Conservation (phyloP, 2,113 vertebrate species). For the Salvator merianae region DNA sequence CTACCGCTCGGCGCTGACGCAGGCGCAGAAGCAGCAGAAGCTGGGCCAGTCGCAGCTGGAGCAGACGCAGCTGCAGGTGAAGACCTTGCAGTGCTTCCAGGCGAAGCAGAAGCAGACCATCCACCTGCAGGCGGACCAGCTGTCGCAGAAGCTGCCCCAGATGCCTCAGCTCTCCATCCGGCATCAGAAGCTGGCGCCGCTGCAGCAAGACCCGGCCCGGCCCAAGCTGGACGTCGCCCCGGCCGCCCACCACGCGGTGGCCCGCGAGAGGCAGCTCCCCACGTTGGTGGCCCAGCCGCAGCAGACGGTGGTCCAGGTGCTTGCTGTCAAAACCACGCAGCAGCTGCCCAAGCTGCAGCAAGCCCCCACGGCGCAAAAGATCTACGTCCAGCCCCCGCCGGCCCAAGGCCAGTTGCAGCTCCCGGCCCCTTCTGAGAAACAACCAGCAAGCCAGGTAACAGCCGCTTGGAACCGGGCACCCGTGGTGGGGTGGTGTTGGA, state of each 20-base stretch:
- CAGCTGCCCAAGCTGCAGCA: constrained; percentile 96
- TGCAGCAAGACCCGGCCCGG: constrained; percentile 82
- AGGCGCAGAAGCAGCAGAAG: constrained; percentile 78
- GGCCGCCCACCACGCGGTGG: constrained; percentile 67
- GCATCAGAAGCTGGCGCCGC: constrained; percentile 79
- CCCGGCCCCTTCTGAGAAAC: constrained; percentile 87
- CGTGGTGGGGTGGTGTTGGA: constrained; percentile 35
- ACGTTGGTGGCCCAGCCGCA: constrained; percentile 81
- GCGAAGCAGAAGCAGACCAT: constrained; percentile 84
- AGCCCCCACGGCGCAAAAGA: constrained; percentile 92
- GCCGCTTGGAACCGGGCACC: constrained; percentile 76
- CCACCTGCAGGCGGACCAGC: constrained; percentile 80
- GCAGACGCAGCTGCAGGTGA: constrained; percentile 81
- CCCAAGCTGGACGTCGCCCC: constrained; percentile 75
- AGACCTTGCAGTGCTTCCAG: constrained; percentile 84
- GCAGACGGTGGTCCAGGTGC: constrained; percentile 84
- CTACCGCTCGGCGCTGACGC: constrained; percentile 85
- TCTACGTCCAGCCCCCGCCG: constrained; percentile 89
- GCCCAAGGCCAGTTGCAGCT: constrained; percentile 90
- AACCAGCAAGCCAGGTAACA: constrained; percentile 85
- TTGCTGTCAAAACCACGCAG: constrained; percentile 82
- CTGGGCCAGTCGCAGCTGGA: constrained; percentile 79
- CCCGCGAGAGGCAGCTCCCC: constrained; percentile 82
- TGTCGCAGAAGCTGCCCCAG: constrained; percentile 81
- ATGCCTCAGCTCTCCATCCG: constrained; percentile 85